Evolutionary conservation across 2,113 vertebrate species (phyloP), one percentile per base, ranked within the genome.

Genomic region (Misgurnus anguillicaudatus): DNA sequence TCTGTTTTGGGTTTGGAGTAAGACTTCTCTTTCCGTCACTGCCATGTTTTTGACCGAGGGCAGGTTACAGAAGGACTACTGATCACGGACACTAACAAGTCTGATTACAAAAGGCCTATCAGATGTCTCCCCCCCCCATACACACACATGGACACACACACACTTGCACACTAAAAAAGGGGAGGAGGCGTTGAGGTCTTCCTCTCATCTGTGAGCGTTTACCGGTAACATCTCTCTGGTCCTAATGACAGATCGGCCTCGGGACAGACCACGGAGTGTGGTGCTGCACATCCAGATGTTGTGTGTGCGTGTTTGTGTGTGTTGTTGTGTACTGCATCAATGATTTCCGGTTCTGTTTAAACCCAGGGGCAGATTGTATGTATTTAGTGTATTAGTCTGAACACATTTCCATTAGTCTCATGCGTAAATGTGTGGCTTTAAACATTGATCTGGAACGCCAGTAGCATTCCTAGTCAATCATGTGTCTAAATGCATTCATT

Each of bases 41-140:
- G 75, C 72, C 36, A 47, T 80, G 68, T 80, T 57, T 75, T 85
- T 77, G 85, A 87, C 86, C 75, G 83, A 87, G 76, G 78, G 78
- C 74, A 68, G 77, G 76, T 75, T 82, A 51, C 66, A 82, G 16
- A 64, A 36, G 70, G 73, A 72, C 76, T 81, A 84, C 83, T 76
- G 76, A 76, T 81, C 78, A 74, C 83, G 57, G 76, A 82, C 76
- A 65, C 83, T 79, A 79, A 84, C 80, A 72, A 84, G 90, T 88
- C 88, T 92, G 90, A 92, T 91, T 89, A 87, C 80, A 90, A 87
- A 86, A 86, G 75, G 85, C 76, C 77, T 87, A 89, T 89, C 87
- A 79, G 78, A 85, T 88, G 87, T 80, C 86, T 21, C 42, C 57
- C 60, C 21, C 61, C 14, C 48, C 19, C 45, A 60, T 60, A 67